phyloP scores from a whole-genome alignment of 2,797 vertebrate genomes.

The Acipenser oxyrinchus region DNA sequence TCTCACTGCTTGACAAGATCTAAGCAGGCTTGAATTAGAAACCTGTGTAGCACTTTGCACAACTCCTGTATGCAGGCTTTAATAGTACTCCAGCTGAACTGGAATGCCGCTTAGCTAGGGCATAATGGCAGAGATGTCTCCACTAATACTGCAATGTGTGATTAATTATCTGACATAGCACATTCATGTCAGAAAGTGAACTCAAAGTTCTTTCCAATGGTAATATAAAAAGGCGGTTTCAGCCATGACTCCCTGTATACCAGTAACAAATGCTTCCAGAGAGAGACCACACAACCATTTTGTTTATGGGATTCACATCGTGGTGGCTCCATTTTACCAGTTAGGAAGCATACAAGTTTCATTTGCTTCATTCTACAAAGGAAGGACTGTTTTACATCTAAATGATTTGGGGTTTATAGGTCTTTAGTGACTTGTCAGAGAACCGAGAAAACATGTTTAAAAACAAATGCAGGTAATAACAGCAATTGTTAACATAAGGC shows the following conservation, averaged over 20 bases:
- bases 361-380: too few species aligned
- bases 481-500: too few species aligned
- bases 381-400: too few species aligned
- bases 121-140: slow-evolving; percentile 36
- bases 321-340: too few species aligned
- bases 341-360: too few species aligned
- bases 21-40: background rate
- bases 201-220: slow-evolving; percentile 52
- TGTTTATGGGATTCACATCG: too few species aligned
- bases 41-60: background rate
- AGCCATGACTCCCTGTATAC: slow-evolving; percentile 47
- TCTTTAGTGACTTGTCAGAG: too few species aligned
- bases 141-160: slow-evolving; percentile 25
- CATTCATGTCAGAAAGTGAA: slow-evolving; percentile 58
- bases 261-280: slow-evolving; percentile 44
- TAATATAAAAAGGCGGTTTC: slow-evolving; percentile 58
- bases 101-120: slow-evolving; percentile 36
- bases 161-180: slow-evolving; percentile 63
- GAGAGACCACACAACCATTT: slow-evolving; percentile 24
- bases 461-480: too few species aligned
- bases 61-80: background rate
- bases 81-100: slow-evolving; percentile 26
- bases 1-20: slow-evolving; percentile 10
- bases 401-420: too few species aligned
- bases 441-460: too few species aligned